Evolutionary conservation across 2,113 vertebrate genomes (phyloP), one percentile per base, ranked within the genome.

Genomic region (Malurus cyaneus): DNA sequence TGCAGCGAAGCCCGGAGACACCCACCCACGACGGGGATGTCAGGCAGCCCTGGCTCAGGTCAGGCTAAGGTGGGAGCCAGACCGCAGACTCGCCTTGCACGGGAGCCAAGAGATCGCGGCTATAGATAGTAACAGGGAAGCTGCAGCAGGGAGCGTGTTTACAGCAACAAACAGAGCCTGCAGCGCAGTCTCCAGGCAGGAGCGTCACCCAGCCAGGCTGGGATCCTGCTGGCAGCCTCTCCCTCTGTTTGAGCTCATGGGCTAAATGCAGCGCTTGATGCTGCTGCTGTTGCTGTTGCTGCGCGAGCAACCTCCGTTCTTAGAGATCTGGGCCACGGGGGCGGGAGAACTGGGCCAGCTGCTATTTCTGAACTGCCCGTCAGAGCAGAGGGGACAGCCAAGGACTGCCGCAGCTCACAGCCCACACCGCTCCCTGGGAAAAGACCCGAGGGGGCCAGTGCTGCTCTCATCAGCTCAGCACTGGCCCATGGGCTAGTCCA

Each of bases 71-170:
- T 23, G 86, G 95, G 94, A 97, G 95, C 95, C 69, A 93, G 97
- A 92, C 97, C 79, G 96, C 96, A 64, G 96, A 93, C 95, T 97
- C 87, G 96, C 96, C 94, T 96, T 84, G 84, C 97, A 97, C 96
- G 50, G 93, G 97, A 97, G 98, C 98, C 97, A 96, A 94, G 96
- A 95, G 97, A 98, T 98, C 96, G 88, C 67, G 67, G 94, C 97
- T 98, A 98, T 97, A 98, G 97, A 98, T 98, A 98, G 98, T 97
- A 98, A 98, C 97, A 96, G 97, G 95, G 96, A 97, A 97, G 97
- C 97, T 92, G 97, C 97, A 96, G 94, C 96, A 83, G 93, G 23
- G 66, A 91, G 86, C 47, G 72, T 88, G 97, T 98, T 98, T 97
- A 98, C 97, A 97, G 97, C 98, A 98, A 97, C 98, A 98, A 96